phyloP scores from a whole-genome alignment of 2,888 invertebrate genomes.

The Myopa tessellatipennis region DNA sequence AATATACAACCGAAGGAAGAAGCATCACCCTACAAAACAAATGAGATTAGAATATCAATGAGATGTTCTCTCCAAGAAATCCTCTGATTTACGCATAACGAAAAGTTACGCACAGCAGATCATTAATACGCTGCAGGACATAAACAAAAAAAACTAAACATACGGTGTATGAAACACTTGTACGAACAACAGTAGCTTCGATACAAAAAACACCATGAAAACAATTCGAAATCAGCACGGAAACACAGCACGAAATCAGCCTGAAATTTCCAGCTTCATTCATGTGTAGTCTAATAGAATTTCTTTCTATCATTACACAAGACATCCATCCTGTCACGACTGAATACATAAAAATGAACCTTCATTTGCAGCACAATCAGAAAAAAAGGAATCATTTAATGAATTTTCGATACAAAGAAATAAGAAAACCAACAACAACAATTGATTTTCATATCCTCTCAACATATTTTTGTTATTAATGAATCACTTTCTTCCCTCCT shows the following conservation, averaged over 20 bases:
- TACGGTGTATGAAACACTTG: neutral
- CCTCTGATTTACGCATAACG: neutral
- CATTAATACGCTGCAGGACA: neutral
- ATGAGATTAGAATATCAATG: conserved; percentile 4
- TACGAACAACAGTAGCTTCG: neutral
- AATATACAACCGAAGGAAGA: neutral
- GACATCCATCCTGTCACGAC: neutral
- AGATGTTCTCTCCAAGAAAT: neutral
- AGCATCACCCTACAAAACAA: neutral
- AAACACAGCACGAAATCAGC: no score
- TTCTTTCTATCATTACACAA: neutral
- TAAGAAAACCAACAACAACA: neutral
- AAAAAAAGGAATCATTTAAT: neutral
- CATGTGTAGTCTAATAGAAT: conserved; percentile 8
- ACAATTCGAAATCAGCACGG: neutral
- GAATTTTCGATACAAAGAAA: neutral
- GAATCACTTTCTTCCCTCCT: no score
- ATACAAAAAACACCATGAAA: neutral
- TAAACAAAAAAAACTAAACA: neutral
- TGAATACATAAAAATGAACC: neutral
- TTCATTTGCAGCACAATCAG: neutral
- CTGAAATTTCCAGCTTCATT: neutral
- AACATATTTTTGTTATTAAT: no score
- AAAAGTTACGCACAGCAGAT: neutral
- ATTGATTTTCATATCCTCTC: no score